These are phyloP conservation scores for Thomomys bottae DNA, from an alignment of 2,113 vertebrate genomes.

Conservation along the genomic window DNA sequence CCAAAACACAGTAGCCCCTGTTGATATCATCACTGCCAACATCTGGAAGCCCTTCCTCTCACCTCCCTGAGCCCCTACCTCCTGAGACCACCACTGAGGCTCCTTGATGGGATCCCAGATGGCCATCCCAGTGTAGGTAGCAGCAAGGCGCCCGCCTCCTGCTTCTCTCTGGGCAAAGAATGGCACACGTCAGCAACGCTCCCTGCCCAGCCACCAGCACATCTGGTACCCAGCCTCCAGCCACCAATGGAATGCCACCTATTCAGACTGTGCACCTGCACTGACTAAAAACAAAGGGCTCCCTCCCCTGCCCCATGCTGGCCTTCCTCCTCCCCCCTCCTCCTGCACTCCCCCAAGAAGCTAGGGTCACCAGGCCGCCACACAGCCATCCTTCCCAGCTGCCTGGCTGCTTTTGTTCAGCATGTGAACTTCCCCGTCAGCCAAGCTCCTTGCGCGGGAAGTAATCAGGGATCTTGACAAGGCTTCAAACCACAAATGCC, in stretches of 20 bases:
- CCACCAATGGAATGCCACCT: constrained; percentile 69
- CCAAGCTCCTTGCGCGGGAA: constrained; percentile 73
- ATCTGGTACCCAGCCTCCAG: constrained; percentile 66
- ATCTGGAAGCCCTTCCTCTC: constrained; percentile 26
- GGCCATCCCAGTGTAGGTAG: background rate
- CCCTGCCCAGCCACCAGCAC: constrained; percentile 52
- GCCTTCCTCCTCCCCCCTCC: constrained; percentile 49
- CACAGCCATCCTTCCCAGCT: constrained; percentile 56
- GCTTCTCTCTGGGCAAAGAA: constrained; percentile 63
- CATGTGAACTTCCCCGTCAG: constrained; percentile 77
- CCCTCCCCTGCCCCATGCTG: background rate
- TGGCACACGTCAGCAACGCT: constrained; percentile 39
- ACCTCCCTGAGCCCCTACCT: background rate
- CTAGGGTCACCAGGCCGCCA: constrained; percentile 57
- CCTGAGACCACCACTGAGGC: constrained; percentile 28
- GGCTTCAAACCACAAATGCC: constrained; percentile 82
- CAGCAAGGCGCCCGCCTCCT: background rate
- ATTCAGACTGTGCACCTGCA: constrained; percentile 75
- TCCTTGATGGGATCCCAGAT: constrained; percentile 44
- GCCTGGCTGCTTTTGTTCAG: constrained; percentile 76
- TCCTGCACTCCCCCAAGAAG: constrained; percentile 44
- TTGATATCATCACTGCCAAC: background rate
- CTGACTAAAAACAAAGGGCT: constrained; percentile 59
- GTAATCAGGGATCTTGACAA: constrained; percentile 79
- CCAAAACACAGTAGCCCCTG: background rate